Evolutionary conservation across 1,140 invertebrate species (phyloP).

Genomic region (Reticulitermes speratus): DNA sequence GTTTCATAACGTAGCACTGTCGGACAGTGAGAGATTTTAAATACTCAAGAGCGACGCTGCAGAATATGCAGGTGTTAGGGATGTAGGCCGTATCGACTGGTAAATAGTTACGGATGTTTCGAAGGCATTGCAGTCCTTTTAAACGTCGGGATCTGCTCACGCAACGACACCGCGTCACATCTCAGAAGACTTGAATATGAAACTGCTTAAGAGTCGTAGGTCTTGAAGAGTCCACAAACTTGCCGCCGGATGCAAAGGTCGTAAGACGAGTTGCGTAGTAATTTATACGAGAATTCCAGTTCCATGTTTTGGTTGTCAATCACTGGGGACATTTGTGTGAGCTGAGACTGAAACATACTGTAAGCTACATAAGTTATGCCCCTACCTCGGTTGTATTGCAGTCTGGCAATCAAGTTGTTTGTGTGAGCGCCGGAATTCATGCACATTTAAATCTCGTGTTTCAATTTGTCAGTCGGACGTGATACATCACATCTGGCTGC

Average conservation of each 20-base stretch:
- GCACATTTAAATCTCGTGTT: constrained; percentile 18
- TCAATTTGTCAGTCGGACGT: constrained; percentile 2
- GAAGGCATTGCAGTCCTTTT: too few relatives aligned
- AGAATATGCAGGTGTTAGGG: too few relatives aligned
- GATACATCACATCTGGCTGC: background rate
- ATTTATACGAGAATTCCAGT: background rate
- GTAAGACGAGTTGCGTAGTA: background rate
- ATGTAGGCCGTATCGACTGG: too few relatives aligned
- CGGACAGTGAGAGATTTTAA: too few relatives aligned
- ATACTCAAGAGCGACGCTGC: too few relatives aligned
- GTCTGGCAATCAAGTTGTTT: background rate
- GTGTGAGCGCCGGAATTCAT: background rate
- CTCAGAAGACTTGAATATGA: too few relatives aligned
- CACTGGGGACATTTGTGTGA: background rate
- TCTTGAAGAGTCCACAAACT: background rate
- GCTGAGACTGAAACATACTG: background rate
- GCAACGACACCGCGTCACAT: too few relatives aligned
- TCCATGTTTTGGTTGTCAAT: background rate
- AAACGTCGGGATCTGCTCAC: too few relatives aligned
- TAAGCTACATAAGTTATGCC: background rate
- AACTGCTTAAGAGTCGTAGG: background rate
- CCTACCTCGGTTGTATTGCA: background rate
- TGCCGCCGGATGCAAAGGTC: background rate
- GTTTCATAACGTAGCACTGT: too few relatives aligned
- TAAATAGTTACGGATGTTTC: too few relatives aligned